Conservation (phyloP, 2,113 vertebrate genomes). For the Syrrhaptes paradoxus region DNA sequence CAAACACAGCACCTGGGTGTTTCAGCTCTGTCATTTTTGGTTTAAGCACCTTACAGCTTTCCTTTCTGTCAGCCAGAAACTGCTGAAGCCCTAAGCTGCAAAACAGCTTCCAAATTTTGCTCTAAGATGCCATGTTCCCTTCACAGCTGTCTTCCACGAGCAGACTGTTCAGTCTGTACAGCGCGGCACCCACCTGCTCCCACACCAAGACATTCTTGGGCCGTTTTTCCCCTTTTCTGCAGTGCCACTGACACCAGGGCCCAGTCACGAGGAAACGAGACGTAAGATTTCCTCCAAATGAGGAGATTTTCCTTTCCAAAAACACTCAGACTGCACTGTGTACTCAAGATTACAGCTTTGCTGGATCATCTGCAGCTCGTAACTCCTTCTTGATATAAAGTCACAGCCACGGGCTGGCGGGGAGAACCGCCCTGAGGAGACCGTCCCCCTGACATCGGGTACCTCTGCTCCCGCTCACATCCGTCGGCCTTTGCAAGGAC, state of each 20-base stretch:
- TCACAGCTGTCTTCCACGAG: neutral
- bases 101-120: neutral
- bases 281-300: fast-evolving
- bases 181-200: neutral
- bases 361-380: neutral
- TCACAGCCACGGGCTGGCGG: fast-evolving
- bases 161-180: neutral
- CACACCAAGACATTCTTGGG: neutral
- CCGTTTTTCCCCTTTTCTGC: neutral
- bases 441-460: fast-evolving
- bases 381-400: neutral
- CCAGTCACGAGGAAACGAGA: neutral
- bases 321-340: neutral
- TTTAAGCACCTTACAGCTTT: neutral
- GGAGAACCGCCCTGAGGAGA: neutral
- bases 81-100: neutral
- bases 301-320: neutral
- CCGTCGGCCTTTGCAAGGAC: neutral
- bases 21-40: neutral
- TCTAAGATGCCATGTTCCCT: neutral
- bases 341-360: neutral
- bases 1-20: neutral
- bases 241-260: neutral
- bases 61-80: neutral
- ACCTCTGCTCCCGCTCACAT: neutral